These are phyloP conservation scores for Myotis myotis DNA, from an alignment of 2,797 vertebrate genomes.

Conservation along the genomic window DNA sequence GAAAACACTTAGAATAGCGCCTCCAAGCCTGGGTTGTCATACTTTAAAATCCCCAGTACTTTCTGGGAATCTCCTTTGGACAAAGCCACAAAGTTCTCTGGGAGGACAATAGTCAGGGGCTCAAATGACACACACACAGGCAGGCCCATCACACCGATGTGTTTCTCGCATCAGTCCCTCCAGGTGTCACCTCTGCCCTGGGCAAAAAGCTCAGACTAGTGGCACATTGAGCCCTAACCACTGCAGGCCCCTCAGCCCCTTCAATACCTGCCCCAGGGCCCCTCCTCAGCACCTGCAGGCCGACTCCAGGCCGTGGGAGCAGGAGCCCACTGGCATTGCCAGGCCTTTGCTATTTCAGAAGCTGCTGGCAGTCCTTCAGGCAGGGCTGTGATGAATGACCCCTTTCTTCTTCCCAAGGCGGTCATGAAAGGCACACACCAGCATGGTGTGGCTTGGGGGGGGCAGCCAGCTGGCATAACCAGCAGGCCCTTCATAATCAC, in stretches of 20 bases:
- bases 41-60: not conserved
- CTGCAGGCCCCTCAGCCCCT: not conserved
- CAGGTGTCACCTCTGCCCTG: not conserved
- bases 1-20: not conserved
- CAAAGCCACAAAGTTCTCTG: not conserved
- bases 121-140: not conserved
- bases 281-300: not conserved
- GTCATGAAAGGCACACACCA: not conserved
- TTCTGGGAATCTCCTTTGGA: not conserved
- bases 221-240: not conserved
- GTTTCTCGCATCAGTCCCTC: not conserved
- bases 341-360: not conserved
- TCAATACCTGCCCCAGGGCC: not conserved
- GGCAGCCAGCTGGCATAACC: not conserved
- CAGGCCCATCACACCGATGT: not conserved
- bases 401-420: conserved; percentile 20
- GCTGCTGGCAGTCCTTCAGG: not conserved
- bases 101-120: not conserved
- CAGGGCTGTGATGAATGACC: not conserved
- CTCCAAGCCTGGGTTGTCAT: not conserved
- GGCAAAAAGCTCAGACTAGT: not conserved
- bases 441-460: not conserved
- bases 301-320: not conserved
- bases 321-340: not conserved
- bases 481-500: not conserved